Evolutionary conservation across 1,140 invertebrate species (phyloP).

Genomic region (Myzus persicae): DNA sequence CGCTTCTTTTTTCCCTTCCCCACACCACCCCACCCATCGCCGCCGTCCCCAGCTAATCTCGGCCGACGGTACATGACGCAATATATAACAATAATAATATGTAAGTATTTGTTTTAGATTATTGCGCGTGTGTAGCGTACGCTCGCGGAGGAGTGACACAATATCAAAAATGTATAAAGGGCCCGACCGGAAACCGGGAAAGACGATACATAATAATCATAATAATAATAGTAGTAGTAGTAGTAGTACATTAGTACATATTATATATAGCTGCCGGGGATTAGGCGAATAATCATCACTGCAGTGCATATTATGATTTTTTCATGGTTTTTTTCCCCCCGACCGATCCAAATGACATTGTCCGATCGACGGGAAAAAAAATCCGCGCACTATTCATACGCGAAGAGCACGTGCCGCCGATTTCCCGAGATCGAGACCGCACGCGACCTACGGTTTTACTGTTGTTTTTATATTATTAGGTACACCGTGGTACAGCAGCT

Average conservation of each 20-base stretch:
- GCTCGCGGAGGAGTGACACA: neutral
- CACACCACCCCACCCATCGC: neutral
- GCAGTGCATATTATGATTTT: neutral
- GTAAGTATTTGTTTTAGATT: conserved; percentile 51
- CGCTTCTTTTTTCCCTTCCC: neutral
- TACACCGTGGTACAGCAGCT: too few species aligned
- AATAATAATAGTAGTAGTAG: too few species aligned
- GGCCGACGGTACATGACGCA: neutral
- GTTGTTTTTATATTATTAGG: conserved; percentile 8
- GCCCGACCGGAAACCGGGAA: neutral
- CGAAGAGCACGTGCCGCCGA: conserved; percentile 1
- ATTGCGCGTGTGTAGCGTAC: neutral
- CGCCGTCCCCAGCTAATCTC: neutral
- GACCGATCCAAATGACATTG: neutral
- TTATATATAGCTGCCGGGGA: neutral
- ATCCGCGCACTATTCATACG: neutral
- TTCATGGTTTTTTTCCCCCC: neutral
- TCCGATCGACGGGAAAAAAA: conserved; percentile 1
- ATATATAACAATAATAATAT: neutral
- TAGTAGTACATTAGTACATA: too few species aligned
- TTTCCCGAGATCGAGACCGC: neutral
- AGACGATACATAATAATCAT: neutral
- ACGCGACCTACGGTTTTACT: conserved; percentile 23
- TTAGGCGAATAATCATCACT: conserved; percentile 17
- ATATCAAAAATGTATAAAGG: conserved; percentile 17